These are phyloP conservation scores for Paratilapia polleni DNA, from an alignment of 2,113 vertebrate genomes.

Conservation along the genomic window DNA sequence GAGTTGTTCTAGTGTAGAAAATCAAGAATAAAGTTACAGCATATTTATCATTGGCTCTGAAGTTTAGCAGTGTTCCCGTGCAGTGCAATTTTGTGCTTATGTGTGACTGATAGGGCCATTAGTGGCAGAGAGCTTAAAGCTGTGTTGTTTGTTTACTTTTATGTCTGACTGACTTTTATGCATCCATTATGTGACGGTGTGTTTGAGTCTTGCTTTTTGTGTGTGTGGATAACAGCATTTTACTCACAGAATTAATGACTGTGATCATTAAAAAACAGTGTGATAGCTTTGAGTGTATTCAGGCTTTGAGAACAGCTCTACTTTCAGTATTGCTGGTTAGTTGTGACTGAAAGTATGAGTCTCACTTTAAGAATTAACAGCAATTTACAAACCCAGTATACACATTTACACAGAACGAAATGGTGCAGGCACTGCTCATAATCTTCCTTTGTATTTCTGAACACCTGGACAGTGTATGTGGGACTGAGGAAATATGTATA, in stretches of 20 bases:
- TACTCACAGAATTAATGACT: background rate
- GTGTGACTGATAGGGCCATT: constrained; percentile 4
- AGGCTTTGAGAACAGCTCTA: background rate
- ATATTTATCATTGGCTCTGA: background rate
- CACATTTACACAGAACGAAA: background rate
- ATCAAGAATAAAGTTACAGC: background rate
- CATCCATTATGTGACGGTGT: background rate
- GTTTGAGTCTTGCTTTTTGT: background rate
- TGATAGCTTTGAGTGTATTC: background rate
- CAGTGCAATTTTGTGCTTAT: background rate
- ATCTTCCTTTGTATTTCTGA: no score
- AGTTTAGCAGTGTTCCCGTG: background rate
- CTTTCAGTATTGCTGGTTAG: background rate
- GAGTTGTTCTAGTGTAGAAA: background rate
- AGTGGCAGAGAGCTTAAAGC: background rate
- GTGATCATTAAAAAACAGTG: background rate
- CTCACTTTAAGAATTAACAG: background rate
- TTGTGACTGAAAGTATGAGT: background rate
- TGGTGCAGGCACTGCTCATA: background rate
- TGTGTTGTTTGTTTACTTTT: background rate
- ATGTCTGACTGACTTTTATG: background rate
- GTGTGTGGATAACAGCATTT: background rate
- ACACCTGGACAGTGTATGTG: no score
- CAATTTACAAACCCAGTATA: background rate
- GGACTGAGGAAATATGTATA: no score